Percentiles rank a stretch among this genome's conserved stretches.
Conservation (phyloP, 2,113 vertebrate genomes). For the Balaeniceps rex region DNA sequence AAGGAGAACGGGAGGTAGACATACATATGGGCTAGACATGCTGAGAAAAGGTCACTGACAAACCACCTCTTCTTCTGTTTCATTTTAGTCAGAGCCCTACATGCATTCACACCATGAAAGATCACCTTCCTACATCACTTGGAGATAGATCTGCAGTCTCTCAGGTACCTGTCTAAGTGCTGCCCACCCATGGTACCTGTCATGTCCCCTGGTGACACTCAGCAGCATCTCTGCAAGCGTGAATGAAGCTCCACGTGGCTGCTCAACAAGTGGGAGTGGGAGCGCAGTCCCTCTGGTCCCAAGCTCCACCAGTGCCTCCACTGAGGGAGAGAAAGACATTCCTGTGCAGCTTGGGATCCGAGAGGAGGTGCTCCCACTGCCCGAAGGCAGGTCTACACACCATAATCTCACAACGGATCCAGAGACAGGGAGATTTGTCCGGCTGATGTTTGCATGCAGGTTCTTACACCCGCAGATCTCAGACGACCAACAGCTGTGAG, state of each 20-base stretch:
- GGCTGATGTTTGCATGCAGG: fast-evolving
- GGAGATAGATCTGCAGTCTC: background rate
- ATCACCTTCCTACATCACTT: background rate
- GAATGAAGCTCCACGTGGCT: background rate
- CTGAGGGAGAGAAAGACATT: background rate
- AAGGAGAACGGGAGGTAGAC: background rate
- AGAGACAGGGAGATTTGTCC: background rate
- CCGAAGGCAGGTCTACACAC: background rate
- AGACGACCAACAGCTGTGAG: background rate
- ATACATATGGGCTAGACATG: background rate
- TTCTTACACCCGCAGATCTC: background rate
- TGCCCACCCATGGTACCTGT: background rate
- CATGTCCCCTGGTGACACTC: background rate
- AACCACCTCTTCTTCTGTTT: background rate
- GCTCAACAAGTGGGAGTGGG: background rate
- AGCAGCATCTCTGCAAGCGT: background rate
- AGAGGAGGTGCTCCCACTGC: too few species aligned
- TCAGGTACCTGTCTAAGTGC: background rate
- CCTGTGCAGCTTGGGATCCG: background rate
- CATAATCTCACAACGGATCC: background rate
- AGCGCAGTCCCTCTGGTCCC: fast-evolving
- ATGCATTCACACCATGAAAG: background rate
- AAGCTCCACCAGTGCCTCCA: background rate
- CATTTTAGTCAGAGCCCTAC: background rate
- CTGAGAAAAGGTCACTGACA: background rate